Evolutionary conservation across 2,888 invertebrate species (phyloP).

Genomic region (Cyclophora punctaria): DNA sequence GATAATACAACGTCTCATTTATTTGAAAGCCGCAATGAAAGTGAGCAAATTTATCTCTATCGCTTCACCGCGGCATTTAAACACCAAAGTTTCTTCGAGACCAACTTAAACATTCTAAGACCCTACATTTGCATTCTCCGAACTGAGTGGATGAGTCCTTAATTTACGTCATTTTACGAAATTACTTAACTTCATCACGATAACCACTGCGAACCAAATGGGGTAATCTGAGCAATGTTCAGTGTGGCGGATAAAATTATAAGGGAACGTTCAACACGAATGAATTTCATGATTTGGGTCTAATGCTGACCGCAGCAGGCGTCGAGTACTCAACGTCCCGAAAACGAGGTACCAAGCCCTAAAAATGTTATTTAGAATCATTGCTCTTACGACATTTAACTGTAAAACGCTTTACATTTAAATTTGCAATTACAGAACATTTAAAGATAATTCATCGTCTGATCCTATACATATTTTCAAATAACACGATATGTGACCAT

Average conservation of each 20-base stretch:
- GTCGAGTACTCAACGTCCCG: constrained; percentile 14
- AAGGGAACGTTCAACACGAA: constrained; percentile 10
- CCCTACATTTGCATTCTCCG: constrained; percentile 19
- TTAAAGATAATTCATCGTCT: too few relatives aligned
- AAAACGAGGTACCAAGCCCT: constrained; percentile 13
- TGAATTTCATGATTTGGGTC: constrained; percentile 17
- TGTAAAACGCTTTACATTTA: too few relatives aligned
- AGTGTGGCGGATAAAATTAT: constrained; percentile 11
- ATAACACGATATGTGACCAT: too few relatives aligned
- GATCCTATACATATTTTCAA: too few relatives aligned
- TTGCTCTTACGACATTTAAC: constrained; percentile 11
- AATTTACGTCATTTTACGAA: constrained; percentile 16
- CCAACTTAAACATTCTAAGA: constrained; percentile 13
- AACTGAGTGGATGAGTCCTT: constrained; percentile 18
- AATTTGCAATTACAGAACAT: too few relatives aligned
- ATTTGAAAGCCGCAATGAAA: constrained; percentile 14
- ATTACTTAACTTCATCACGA: constrained; percentile 16
- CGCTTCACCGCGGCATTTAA: constrained; percentile 19
- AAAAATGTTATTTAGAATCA: constrained; percentile 13
- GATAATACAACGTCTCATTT: constrained; percentile 9
- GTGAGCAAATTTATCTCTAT: constrained; percentile 17
- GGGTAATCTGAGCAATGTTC: constrained; percentile 10
- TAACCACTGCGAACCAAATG: constrained; percentile 10
- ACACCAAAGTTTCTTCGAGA: constrained; percentile 18
- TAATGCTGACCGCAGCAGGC: constrained; percentile 15